These are phyloP conservation scores for Entomobrya proxima DNA, from an alignment of 2,888 invertebrate genomes.

Conservation along the genomic window DNA sequence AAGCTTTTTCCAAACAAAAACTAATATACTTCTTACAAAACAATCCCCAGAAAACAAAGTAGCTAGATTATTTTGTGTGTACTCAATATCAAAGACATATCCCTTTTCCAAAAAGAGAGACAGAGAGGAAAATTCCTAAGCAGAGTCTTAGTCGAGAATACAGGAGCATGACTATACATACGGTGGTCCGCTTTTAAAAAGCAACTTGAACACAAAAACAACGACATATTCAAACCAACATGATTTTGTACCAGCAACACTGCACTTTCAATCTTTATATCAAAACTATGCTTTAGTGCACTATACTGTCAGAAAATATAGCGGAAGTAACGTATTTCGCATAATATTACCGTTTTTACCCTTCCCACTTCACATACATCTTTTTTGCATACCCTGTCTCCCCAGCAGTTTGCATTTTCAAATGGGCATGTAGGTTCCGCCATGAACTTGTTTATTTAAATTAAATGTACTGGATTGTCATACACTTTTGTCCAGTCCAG, in stretches of 20 bases:
- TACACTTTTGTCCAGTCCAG: background rate
- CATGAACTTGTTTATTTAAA: constrained; percentile 26
- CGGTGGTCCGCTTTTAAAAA: constrained; percentile 29
- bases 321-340: background rate
- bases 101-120: background rate
- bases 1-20: background rate
- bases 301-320: background rate
- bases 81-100: background rate
- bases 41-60: background rate
- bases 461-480: background rate
- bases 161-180: constrained; percentile 39
- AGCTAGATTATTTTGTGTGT: background rate
- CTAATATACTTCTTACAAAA: background rate
- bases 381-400: constrained; percentile 1
- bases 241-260: too few relatives aligned
- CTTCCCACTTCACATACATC: background rate
- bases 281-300: background rate
- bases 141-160: too few relatives aligned
- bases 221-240: background rate
- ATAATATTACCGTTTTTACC: background rate
- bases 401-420: constrained; percentile 6
- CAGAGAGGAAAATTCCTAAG: constrained; percentile 18
- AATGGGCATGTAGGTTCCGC: constrained; percentile 19
- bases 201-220: background rate
- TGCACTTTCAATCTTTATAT: background rate